Evolutionary conservation across 2,113 vertebrate species (phyloP).

Genomic region (Acinonyx jubatus): DNA sequence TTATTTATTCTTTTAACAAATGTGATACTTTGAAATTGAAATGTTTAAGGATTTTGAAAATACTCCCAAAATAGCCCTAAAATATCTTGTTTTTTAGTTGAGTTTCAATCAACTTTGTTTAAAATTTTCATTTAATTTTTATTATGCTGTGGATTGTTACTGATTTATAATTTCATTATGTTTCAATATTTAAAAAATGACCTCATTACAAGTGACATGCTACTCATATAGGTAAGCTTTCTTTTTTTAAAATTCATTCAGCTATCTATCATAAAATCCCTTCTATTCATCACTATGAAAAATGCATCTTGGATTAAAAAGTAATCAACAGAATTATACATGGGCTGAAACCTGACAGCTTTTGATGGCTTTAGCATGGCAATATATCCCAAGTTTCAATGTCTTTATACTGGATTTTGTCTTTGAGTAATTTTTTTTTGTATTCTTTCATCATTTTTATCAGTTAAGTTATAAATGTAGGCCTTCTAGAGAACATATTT

Average conservation of each 20-base stretch:
- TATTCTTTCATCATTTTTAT: conserved; percentile 53
- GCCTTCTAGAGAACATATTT: conserved; percentile 68
- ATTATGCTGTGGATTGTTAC: conserved; percentile 66
- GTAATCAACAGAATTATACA: conserved; percentile 77
- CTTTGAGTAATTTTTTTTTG: conserved; percentile 72
- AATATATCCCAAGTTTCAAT: conserved; percentile 63
- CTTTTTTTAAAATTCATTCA: conserved; percentile 47
- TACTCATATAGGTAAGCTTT: conserved; percentile 67
- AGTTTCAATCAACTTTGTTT: conserved; percentile 54
- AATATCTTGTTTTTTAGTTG: conserved; percentile 21
- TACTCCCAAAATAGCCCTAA: not conserved
- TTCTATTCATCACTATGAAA: conserved; percentile 73
- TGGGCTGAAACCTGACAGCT: conserved; percentile 72
- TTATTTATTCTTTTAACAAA: conserved; percentile 21
- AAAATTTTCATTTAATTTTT: conserved; percentile 63
- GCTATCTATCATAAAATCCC: conserved; percentile 56
- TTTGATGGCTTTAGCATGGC: conserved; percentile 67
- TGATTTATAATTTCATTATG: conserved; percentile 77
- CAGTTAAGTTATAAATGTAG: conserved; percentile 67
- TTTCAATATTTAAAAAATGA: conserved; percentile 64
- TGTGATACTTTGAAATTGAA: conserved; percentile 25
- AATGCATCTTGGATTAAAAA: conserved; percentile 80
- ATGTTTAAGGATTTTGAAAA: conserved; percentile 37
- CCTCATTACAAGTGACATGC: conserved; percentile 73
- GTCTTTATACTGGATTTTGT: conserved; percentile 75